Conservation (phyloP, 2,888 invertebrate genomes). For the Netelia melanura region DNA sequence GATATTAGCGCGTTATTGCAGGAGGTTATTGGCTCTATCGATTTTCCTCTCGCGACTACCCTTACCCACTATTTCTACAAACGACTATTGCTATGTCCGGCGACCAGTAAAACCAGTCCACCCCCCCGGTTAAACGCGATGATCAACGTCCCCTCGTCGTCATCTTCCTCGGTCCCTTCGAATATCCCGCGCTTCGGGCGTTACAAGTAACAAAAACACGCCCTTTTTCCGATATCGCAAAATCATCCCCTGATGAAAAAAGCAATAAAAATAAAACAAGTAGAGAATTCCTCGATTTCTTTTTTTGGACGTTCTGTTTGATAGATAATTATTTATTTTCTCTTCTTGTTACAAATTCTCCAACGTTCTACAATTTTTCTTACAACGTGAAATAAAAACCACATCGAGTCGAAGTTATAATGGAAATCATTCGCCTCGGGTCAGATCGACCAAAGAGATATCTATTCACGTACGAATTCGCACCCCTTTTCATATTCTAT, state of each 20-base stretch:
- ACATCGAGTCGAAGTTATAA: not conserved
- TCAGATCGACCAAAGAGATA: conserved; percentile 47
- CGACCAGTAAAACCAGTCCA: conserved; percentile 47
- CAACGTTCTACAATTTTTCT: not conserved
- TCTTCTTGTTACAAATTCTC: not conserved
- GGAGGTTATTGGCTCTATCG: conserved; percentile 81
- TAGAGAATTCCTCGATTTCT: too few species aligned
- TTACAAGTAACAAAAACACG: conserved; percentile 34
- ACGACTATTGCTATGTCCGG: conserved; percentile 55
- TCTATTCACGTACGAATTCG: conserved; percentile 52
- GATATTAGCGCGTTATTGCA: conserved; percentile 83
- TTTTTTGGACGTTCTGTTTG: too few species aligned
- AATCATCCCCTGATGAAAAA: not conserved
- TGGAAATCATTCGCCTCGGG: conserved; percentile 36
- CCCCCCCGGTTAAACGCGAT: conserved; percentile 49
- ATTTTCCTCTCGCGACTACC: conserved; percentile 72
- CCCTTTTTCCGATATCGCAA: conserved; percentile 39
- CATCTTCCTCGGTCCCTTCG: conserved; percentile 24
- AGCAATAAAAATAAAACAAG: conserved; percentile 17
- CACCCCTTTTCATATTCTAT: conserved; percentile 68
- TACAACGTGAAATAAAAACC: not conserved
- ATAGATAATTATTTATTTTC: conserved; percentile 20
- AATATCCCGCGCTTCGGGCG: conserved; percentile 48
- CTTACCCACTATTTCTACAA: not conserved
- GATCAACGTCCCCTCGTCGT: conserved; percentile 61